Percentiles rank a stretch among this genome's conserved stretches.
These are phyloP conservation scores for Phoeniculus purpureus DNA, from an alignment of 2,797 vertebrate species.

Conservation along the genomic window DNA sequence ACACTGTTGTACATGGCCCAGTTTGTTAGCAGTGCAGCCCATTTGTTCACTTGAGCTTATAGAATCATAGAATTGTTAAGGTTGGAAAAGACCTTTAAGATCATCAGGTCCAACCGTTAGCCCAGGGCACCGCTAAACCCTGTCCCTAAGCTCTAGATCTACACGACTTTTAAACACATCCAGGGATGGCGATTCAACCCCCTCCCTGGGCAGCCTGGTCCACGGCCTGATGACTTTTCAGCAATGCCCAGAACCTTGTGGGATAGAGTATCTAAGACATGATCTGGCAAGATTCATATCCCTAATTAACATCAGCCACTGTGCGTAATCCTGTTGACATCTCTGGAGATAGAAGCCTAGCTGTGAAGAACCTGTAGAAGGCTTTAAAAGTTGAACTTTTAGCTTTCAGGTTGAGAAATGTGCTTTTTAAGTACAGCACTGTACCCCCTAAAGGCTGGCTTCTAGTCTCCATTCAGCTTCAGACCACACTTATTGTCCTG, in stretches of 20 bases:
- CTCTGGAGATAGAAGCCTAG: not conserved
- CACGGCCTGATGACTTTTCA: too few species aligned
- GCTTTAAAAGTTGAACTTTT: not conserved
- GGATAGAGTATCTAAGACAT: not conserved
- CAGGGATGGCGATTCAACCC: too few species aligned
- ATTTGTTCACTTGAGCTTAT: not conserved
- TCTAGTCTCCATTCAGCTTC: not conserved
- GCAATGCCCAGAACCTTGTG: not conserved
- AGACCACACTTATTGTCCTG: not conserved
- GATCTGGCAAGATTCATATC: not conserved
- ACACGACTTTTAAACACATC: too few species aligned
- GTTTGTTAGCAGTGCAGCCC: not conserved
- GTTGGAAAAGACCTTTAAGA: too few species aligned
- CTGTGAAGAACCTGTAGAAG: not conserved
- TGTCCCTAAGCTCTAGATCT: too few species aligned
- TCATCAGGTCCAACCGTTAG: too few species aligned
- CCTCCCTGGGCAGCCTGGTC: too few species aligned
- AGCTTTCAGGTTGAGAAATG: not conserved
- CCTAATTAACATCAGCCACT: not conserved
- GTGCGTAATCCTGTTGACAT: not conserved
- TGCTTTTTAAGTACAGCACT: not conserved
- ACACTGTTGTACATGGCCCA: not conserved
- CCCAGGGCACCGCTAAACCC: too few species aligned
- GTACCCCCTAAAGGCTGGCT: not conserved
- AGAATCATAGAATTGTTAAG: too few species aligned